Base-by-base conservation (phyloP, 2,113 vertebrate genomes). In the Phyllopteryx taeniolatus region DNA sequence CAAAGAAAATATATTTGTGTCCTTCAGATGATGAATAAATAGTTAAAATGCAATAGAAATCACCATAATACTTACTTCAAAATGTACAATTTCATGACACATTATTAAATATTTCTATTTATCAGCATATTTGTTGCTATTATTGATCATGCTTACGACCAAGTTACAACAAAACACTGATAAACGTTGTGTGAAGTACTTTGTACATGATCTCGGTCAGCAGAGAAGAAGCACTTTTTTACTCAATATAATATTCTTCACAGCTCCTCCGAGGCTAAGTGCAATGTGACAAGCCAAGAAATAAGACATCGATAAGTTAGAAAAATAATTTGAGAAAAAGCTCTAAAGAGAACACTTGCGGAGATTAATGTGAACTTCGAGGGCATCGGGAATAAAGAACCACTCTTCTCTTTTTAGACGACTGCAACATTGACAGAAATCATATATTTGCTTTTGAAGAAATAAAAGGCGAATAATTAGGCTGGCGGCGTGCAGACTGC, bases 401-500 rank as follows among this genome's bases (percentile, higher is more conserved):
- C 64, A 11, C 12, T 44, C 43, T 66, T 12, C 43, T 31, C 8
- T 4, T 1, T 66, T 66, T 4, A 66, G 44, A 66, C 17, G 64
- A 66, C 22, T 15, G 6, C 14, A 15, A 47, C 44, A 27, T 31
- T 66, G 64, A 66, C 64, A 47, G 64, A 47, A 22, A 8, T 66
- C 44, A 66, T 66, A 17, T 22, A 47, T 66, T 31, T 66, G 64
- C n/a, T 47, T 66, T 49, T 66, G 64, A 66, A 66, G 64, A 47
- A 17, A 17, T 54, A 54, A 54, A 51, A 49, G 67, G 0, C 15
- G 67, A 51, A 66, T 66, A 66, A 66, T 66, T 66, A 66, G 67
- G 67, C 49, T 19, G 67, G 14, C 35, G 33, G 67, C 47, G 31
- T 85, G 70, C 72, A 15, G 83, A 81, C 80, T 77, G 56, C 80